Conservation (phyloP, 2,797 vertebrate species). For the Todus mexicanus region DNA sequence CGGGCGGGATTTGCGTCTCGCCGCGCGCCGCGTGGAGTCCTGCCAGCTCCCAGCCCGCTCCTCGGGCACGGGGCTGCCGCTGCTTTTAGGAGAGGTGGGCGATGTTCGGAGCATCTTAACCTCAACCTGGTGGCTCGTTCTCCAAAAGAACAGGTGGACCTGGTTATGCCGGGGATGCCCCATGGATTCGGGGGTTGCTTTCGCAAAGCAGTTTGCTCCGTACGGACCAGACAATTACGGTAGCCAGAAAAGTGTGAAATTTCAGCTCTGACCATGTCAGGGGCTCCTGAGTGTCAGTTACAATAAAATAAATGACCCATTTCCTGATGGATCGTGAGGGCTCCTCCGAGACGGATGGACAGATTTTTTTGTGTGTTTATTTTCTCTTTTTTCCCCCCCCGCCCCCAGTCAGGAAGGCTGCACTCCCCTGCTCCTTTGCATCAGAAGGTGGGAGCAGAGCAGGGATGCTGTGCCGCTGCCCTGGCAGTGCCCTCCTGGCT, state of each 20-base stretch:
- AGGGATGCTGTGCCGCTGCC: not conserved
- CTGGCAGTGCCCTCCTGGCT: not conserved
- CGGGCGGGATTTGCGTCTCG: not conserved
- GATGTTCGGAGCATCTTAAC: not conserved
- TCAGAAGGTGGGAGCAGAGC: not conserved
- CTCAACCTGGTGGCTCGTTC: not conserved
- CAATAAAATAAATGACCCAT: constrained; percentile 35
- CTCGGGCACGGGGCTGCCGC: not conserved
- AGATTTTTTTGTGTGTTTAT: not conserved
- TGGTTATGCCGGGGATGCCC: not conserved
- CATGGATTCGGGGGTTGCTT: not conserved
- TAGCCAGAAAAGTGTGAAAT: constrained; percentile 14
- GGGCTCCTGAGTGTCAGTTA: not conserved
- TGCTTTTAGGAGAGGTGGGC: not conserved
- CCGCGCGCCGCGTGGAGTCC: not conserved
- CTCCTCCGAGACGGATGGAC: not conserved
- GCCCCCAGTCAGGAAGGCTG: not conserved
- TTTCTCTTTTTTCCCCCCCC: not conserved
- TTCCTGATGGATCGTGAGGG: not conserved
- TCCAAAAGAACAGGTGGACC: rapidly evolving
- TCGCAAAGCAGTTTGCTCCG: not conserved
- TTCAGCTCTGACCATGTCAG: constrained; percentile 1
- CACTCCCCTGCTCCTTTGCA: not conserved
- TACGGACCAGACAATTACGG: not conserved
- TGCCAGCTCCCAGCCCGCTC: not conserved